These are phyloP conservation scores for Eledona agricola DNA, from an alignment of 2,888 invertebrate species.

Conservation along the genomic window DNA sequence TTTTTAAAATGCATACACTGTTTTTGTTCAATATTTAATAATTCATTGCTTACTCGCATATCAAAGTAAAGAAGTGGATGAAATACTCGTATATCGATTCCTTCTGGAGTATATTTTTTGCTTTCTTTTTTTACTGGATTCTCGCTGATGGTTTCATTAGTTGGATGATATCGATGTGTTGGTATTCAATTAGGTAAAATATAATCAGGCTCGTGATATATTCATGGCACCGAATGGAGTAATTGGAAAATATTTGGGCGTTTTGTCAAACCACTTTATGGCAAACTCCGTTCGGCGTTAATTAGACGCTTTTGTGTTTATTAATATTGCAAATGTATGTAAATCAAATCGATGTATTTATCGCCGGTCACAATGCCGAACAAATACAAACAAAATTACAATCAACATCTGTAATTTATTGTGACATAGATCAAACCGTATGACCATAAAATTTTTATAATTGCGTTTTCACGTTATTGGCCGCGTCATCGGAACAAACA, in stretches of 20 bases:
- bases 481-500: constrained; percentile 14
- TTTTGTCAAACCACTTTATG: neutral
- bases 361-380: constrained; percentile 18
- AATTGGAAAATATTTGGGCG: constrained; percentile 3
- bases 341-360: constrained; percentile 22
- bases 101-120: no score
- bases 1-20: no score
- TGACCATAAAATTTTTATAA: constrained; percentile 21
- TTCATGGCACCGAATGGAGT: no score
- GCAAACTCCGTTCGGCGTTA: neutral
- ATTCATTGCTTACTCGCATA: no score
- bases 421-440: constrained; percentile 18
- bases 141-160: no score
- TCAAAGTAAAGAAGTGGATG: no score
- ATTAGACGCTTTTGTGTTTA: constrained; percentile 11
- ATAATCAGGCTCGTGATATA: no score
- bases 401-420: constrained; percentile 21
- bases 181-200: no score
- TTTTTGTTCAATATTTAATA: no score
- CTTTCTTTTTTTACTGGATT: no score
- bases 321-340: constrained; percentile 22
- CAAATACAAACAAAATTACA: constrained; percentile 20
- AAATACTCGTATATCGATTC: no score
- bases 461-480: constrained; percentile 27
- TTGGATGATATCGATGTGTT: no score